Evolutionary conservation across 2,797 vertebrate species (phyloP), one percentile per base, ranked within the genome.

Genomic region (Eurystomus glaucurus): DNA sequence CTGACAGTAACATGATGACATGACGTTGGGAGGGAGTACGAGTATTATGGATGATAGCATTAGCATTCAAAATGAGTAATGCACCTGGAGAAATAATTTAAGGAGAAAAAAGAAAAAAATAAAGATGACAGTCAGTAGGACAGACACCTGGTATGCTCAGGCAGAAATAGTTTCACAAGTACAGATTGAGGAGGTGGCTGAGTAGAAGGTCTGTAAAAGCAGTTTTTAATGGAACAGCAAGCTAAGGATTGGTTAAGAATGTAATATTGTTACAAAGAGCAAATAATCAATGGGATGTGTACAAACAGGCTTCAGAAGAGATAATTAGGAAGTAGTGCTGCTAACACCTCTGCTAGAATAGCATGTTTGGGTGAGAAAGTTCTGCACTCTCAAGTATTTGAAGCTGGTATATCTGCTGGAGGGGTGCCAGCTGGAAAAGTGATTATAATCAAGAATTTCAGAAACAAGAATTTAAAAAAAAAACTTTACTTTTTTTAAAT

Each of bases 31-130:
- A 80, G 37, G 29, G n/a, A 91, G 13, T 74, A 29, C 25, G 39
- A 41, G 10, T 65, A 16, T 60, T 51, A 52, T 14, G 41, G 51
- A 35, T 92, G 4, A 71, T 50, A 28, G 5, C 23, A 50, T 62
- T 79, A 69, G 10, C 52, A 35, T 92, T 95, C 61, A 79, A 54
- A 93, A 85, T 85, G 7, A 87, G 37, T 61, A 79, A 78, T 77
- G 29, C 41, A 72, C 14, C 33, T 90, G 87, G 43, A 90, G 25
- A 90, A 85, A 69, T 83, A 85, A 57, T 80, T 29, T 35, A 26
- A 4, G 4, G 28, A 8, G 7, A 0, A 20, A 5, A 66, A 43
- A 28, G 23, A 10, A 69, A 18, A 29, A 17, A 33, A 5, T 61
- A 48, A 46, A 46, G 45, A 41, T 54, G 31, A 57, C 19, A 39